These are phyloP conservation scores for Pelvicachromis taeniatus DNA, from an alignment of 2,113 vertebrate species.

Conservation along the genomic window DNA sequence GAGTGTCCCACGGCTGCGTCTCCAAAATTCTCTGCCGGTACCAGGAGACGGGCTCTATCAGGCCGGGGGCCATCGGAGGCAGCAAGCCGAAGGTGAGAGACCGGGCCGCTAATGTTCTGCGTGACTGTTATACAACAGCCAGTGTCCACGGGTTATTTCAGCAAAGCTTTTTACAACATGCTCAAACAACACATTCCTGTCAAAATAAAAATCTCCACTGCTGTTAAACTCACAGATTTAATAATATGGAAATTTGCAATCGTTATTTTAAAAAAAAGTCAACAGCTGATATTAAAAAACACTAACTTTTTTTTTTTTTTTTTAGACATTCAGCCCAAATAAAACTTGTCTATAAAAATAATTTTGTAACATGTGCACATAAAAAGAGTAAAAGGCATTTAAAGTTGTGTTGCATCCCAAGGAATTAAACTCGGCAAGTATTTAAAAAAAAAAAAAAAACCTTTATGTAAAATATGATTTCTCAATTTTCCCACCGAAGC, in stretches of 20 bases:
- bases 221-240: background rate
- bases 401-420: background rate
- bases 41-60: conserved; percentile 97
- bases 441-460: too few species aligned
- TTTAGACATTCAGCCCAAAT: background rate
- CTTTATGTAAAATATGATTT: background rate
- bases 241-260: background rate
- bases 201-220: background rate
- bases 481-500: conserved; percentile 62
- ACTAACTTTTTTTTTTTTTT: background rate
- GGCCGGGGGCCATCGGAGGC: conserved; percentile 95
- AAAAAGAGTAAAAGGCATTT: background rate
- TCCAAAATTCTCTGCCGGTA: conserved; percentile 98
- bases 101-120: background rate
- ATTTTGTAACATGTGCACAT: background rate
- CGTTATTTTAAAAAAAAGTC: background rate
- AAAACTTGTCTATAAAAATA: background rate
- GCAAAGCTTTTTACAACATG: background rate
- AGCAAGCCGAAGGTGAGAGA: conserved; percentile 96
- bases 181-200: background rate
- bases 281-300: background rate
- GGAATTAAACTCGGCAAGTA: background rate
- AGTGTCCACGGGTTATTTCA: background rate
- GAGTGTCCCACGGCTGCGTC: conserved; percentile 97
- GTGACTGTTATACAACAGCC: background rate